Evolutionary conservation across 2,113 vertebrate genomes (phyloP), one percentile per base, ranked within the genome.

Genomic region (Columbina picui): DNA sequence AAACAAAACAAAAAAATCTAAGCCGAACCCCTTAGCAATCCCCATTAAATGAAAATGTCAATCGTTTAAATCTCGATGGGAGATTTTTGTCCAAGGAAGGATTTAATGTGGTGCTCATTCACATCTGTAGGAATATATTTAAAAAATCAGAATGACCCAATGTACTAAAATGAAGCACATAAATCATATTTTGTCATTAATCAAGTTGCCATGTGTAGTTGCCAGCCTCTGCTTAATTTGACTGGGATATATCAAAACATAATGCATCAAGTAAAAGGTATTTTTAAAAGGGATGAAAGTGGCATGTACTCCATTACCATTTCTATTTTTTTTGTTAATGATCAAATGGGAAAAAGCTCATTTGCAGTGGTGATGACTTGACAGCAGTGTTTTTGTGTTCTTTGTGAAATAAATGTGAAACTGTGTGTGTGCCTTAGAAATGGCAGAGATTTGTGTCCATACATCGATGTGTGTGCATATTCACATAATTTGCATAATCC

Each of bases 101-200:
- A 75, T 89, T 93, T 93, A 94, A 91, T 94, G 81, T 69, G 23
- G 36, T 95, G 29, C 49, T 93, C 47, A 23, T 93, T 96, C 79
- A 90, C 64, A 74, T 96, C 78, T 92, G 67, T 34, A 78, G 85
- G 76, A 93, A 92, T 71, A 59, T 52, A 81, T 94, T 90, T 52
- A 81, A 95, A 84, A 95, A 86, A 45, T 84, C 84, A 92, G 64
- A 94, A 84, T 73, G 78, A 79, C 84, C 87, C 65, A 73, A 47
- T 77, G 47, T 74, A 50, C 71, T 86, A 39, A 96, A 96, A 90
- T 88, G 92, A 93, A 92, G 75, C 69, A 47, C 69, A 92, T 96
- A 94, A 91, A 96, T 96, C 93, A 90, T 73, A 69, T 90, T 81
- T 77, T 86, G 83, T 49, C 82, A 70, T 92, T 94, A 94, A 94